Conservation (phyloP, 1,140 invertebrate genomes). For the Pentalonia nigronervosa region DNA sequence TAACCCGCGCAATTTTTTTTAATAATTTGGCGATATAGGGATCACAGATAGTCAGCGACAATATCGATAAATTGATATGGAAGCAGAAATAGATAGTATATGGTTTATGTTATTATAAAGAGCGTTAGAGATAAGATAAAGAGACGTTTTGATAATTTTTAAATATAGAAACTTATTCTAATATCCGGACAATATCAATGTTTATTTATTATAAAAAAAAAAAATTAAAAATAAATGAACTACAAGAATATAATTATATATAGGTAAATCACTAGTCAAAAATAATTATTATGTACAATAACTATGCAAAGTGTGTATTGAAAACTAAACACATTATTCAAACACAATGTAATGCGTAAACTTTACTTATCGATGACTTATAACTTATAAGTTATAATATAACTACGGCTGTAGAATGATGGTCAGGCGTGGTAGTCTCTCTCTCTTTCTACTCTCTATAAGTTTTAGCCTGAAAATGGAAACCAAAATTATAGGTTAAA, state of each 20-base stretch:
- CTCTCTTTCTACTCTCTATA: neutral
- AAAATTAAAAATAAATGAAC: neutral
- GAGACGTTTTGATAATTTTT: neutral
- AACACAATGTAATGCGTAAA: neutral
- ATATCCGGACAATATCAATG: neutral
- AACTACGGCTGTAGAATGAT: neutral
- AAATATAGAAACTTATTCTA: neutral
- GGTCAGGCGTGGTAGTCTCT: neutral
- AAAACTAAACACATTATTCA: neutral
- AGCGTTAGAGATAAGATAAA: neutral
- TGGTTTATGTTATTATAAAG: neutral
- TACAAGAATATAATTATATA: neutral
- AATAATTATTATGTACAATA: neutral
- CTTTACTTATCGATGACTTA: neutral
- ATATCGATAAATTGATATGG: neutral
- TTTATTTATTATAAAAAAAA: neutral
- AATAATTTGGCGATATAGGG: neutral
- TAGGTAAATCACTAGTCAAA: neutral
- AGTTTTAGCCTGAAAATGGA: neutral
- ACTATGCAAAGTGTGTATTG: neutral
- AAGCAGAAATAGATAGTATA: neutral
- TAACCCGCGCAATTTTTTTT: neutral
- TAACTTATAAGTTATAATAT: too few species aligned
- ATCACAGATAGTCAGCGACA: neutral
- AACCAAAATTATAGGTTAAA: conserved; percentile 24